These are phyloP conservation scores for Premnoplex brunnescens DNA, from an alignment of 2,797 vertebrate species.

Conservation along the genomic window DNA sequence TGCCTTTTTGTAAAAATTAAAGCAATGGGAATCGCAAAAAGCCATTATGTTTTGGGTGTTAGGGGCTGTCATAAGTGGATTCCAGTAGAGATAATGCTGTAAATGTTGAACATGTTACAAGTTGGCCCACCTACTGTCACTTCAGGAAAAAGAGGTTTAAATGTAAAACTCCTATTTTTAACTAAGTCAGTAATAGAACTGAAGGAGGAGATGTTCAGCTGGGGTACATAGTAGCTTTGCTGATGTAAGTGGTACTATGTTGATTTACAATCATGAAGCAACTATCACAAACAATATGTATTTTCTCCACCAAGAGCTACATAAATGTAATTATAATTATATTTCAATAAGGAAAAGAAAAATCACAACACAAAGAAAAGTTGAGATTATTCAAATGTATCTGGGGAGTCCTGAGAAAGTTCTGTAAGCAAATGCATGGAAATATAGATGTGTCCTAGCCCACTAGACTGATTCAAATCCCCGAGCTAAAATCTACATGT, in stretches of 20 bases:
- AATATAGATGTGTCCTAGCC: background rate
- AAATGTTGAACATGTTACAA: slow-evolving; percentile 13
- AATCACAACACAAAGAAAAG: background rate
- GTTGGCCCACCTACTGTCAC: slow-evolving; percentile 27
- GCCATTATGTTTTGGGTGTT: slow-evolving; percentile 6
- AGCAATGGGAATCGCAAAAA: background rate
- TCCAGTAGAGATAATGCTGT: slow-evolving; percentile 29
- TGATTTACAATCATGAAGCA: background rate
- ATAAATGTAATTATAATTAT: background rate
- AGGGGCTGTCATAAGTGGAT: background rate
- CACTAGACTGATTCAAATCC: background rate
- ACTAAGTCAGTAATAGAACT: slow-evolving; percentile 27
- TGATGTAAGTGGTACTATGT: background rate
- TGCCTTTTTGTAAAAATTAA: background rate
- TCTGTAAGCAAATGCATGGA: background rate
- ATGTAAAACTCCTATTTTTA: slow-evolving; percentile 42
- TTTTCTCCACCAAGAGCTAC: background rate
- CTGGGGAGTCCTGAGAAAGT: background rate
- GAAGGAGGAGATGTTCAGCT: background rate
- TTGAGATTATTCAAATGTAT: background rate
- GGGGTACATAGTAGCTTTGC: background rate
- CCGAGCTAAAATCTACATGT: background rate
- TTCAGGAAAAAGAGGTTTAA: slow-evolving; percentile 39
- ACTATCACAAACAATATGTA: background rate
- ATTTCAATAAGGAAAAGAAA: background rate